phyloP scores from a whole-genome alignment of 2,113 vertebrate species.

The Campylomormyrus numenius region DNA sequence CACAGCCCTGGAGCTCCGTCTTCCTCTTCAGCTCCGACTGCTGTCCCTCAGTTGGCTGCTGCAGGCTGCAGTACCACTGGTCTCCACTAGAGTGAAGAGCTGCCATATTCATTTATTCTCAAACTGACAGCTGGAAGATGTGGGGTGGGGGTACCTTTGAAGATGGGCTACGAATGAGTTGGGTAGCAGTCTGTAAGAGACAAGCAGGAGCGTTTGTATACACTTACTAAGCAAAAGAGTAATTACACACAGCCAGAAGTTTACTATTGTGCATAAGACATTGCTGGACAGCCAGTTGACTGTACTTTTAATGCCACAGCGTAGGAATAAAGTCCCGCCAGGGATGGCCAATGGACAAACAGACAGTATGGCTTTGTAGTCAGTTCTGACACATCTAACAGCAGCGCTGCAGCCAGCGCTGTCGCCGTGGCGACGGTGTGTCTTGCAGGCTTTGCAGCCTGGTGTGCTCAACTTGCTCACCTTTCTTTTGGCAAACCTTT shows the following conservation, averaged over 20 bases:
- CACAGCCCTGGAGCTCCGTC: background rate
- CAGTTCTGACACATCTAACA: background rate
- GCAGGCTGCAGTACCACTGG: background rate
- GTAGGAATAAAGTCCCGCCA: background rate
- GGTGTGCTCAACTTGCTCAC: background rate
- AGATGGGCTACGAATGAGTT: background rate
- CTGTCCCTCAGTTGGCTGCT: background rate
- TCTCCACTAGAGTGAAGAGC: background rate
- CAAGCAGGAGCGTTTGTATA: background rate
- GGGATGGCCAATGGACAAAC: background rate
- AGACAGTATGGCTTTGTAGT: background rate
- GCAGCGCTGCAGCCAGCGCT: background rate
- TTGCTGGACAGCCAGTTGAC: background rate
- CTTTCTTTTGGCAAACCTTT: background rate
- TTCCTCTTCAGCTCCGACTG: background rate
- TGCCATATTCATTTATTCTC: background rate
- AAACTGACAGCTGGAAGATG: background rate
- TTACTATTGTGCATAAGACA: background rate
- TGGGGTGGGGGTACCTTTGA: no score
- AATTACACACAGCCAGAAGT: background rate
- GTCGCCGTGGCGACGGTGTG: background rate
- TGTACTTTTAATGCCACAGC: background rate
- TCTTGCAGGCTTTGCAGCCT: no score
- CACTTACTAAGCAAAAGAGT: background rate
- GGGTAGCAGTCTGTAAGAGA: background rate